Base-by-base conservation (phyloP, 2,888 invertebrate genomes). In the Syrphus vitripennis region DNA sequence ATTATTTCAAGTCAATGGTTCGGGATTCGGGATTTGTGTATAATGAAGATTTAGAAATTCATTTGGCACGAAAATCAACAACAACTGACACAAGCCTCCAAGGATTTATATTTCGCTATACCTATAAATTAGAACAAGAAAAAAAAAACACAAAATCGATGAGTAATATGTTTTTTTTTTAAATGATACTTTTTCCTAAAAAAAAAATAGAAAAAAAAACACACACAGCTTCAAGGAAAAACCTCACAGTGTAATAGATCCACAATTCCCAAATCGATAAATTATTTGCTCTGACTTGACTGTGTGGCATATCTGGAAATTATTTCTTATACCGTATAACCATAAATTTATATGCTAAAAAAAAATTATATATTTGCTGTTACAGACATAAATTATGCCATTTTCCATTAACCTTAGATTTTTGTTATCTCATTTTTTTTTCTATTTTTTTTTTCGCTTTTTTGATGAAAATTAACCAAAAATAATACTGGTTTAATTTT, bases 241-340 rank as follows among this genome's bases (percentile, higher is more conserved):
- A 34, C 4, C 50, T 34, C 24, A 9, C 67, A 50, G 19, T 65
- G 76, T 48, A 57, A 71, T 57, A 40, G 55, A 76, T 71, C 69
- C 67, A 31, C 69, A 63, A 63, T 69, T 71, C 74, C 72, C 61
- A 74, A 69, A 69, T 78, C 78, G 69, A 83, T 83, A 83, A 78
- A 83, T 83, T 78, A 83, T 83, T 78, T n/a, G n/a, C 48, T 63
- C 69, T 55, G 42, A 53, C 45, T 37, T 45, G 34, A 40, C 61
- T 29, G 55, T 74, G 74, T 77, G 78, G 74, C 78, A 74, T 59
- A 59, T 83, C 55, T 45, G 31, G 74, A 78, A 74, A 78, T 76
- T 40, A 77, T 82, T 57, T 76, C 40, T 69, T 53, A 78, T 69
- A 78, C 61, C 55, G 67, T 74, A 34, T n/a, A 16, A 45, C 83